Conservation (phyloP, 2,797 vertebrate species). For the Gobio occitaniae region DNA sequence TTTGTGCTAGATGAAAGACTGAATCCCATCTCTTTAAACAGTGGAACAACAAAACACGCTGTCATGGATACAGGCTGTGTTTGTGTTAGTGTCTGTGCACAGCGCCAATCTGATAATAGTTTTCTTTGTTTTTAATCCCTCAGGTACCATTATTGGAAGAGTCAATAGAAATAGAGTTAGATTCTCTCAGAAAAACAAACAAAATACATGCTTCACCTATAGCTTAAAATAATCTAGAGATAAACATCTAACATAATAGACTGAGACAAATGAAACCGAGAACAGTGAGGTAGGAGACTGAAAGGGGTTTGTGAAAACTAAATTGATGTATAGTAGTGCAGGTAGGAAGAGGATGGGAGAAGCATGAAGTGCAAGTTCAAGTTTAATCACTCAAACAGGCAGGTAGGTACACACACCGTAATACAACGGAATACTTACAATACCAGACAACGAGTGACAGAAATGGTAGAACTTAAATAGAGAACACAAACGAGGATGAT, state of each 20-base stretch:
- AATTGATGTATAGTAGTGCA: neutral
- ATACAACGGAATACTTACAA: too few species aligned
- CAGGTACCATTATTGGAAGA: conserved; percentile 19
- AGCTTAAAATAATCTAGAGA: neutral
- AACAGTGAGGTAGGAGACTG: neutral
- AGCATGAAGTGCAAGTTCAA: too few species aligned
- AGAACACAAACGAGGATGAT: too few species aligned
- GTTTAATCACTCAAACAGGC: too few species aligned
- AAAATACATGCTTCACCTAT: neutral
- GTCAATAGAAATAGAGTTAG: conserved; percentile 10
- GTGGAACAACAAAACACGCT: conserved; percentile 51
- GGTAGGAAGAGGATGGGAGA: too few species aligned
- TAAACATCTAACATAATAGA: conserved; percentile 3
- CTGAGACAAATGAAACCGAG: conserved; percentile 1
- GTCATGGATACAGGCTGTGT: conserved; percentile 55
- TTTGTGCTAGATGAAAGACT: conserved; percentile 40
- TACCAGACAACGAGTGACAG: too few species aligned
- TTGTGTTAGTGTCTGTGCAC: conserved; percentile 54
- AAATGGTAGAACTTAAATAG: too few species aligned
- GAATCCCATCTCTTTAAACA: conserved; percentile 28
- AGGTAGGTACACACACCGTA: too few species aligned
- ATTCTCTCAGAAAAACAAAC: neutral
- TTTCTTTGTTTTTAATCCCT: conserved; percentile 47
- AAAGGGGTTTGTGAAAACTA: neutral
- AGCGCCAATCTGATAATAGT: conserved; percentile 47